Conservation (phyloP, 37 sponge, comb jelly and placozoan genomes). For the Haliclona indistincta region DNA sequence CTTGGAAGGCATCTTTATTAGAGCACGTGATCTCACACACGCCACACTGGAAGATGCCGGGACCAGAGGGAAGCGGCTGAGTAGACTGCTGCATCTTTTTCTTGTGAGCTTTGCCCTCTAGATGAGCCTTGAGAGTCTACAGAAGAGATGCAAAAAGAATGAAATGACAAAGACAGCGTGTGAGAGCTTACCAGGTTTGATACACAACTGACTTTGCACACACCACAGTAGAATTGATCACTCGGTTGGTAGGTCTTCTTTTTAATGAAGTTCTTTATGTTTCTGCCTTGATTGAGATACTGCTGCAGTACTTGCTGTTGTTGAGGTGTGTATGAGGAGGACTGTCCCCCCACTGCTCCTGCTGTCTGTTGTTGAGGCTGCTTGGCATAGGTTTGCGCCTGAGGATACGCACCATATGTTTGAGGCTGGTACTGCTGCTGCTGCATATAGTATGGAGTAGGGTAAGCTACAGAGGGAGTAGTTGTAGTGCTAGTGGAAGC, state of each 20-base stretch:
- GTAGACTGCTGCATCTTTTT: constrained; percentile 59
- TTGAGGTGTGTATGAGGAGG: constrained; percentile 25
- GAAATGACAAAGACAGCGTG: neutral
- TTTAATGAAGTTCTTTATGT: neutral
- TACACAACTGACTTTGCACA: constrained; percentile 84
- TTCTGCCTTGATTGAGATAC: constrained; percentile 11
- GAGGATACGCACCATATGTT: neutral
- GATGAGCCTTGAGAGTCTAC: constrained; percentile 86
- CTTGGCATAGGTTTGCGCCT: neutral
- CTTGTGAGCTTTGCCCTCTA: constrained; percentile 89
- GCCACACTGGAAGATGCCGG: constrained; percentile 63
- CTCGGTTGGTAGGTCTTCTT: constrained; percentile 16
- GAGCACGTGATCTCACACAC: constrained; percentile 88
- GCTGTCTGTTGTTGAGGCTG: neutral
- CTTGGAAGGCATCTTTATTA: constrained; percentile 79
- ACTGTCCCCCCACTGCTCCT: neutral
- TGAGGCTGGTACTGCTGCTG: neutral
- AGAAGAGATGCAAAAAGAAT: constrained; percentile 8
- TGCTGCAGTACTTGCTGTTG: constrained; percentile 47
- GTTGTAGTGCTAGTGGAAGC: neutral
- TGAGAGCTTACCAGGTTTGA: constrained; percentile 61
- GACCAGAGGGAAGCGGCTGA: neutral
- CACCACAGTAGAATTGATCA: constrained; percentile 71
- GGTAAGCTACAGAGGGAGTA: neutral
- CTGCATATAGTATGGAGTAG: neutral